Evolutionary conservation across 1,140 invertebrate species (phyloP), one percentile per base, ranked within the genome.

Genomic region (Pseudomyrmex gracilis): DNA sequence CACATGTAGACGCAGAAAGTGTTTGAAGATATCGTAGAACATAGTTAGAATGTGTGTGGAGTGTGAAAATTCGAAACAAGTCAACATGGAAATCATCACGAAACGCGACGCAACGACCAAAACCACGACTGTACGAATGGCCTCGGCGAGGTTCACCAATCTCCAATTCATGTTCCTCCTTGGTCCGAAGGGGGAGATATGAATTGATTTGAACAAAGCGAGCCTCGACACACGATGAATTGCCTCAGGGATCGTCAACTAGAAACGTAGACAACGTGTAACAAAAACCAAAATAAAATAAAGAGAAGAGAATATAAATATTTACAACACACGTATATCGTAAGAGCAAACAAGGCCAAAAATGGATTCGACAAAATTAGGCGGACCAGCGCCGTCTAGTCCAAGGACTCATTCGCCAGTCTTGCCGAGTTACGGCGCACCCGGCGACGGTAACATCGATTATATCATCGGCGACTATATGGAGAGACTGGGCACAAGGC

Each of bases 381-480:
- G 90, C 45, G 90, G 90, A 34, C 85, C 86, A 53, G 68, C 90
- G 45, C 70, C 91, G 22, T 86, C 77, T 10, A 90, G 86, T 82
- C 90, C 90, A 1, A 88, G 85, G 71, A 64, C 90, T 51, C 90
- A 92, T 15, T 90, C 90, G 34, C 85, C 92, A 15, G 85, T 85
- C 2, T 47, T 92, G 53, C 88, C 91, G 24, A 88, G 78, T 43
- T 90, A 90, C 51, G 90, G 78, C 49, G 67, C 87, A 9, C 76
- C 85, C 20, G 77, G 85, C 63, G 92, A 95, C 71, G 90, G 92
- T 13, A 95, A 95, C 83, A 93, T 95, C 63, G 96, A 97, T 89
- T 97, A 97, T 88, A 96, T 97, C 85, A 96, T 98, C 88, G 97
- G 96, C 70, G 97, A 98, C 90, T 98, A 97, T 92, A 98, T 99